These are phyloP conservation scores for Helicolenus hilgendorfi DNA, from an alignment of 2,797 vertebrate genomes.

Conservation along the genomic window DNA sequence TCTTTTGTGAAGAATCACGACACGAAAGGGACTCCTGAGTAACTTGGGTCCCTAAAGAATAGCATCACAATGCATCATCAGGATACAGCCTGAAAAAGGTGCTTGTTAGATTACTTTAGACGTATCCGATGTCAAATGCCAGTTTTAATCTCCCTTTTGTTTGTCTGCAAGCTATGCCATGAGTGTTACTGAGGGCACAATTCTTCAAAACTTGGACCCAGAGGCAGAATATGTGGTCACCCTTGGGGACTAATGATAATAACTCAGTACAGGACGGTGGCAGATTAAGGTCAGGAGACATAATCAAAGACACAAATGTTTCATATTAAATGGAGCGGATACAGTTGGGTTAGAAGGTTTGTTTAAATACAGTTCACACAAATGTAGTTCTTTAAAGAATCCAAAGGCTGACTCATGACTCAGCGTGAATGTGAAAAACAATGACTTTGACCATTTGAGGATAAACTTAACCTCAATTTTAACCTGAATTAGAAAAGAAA, in stretches of 20 bases:
- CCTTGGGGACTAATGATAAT: not conserved
- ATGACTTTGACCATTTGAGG: not conserved
- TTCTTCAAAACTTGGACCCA: conserved; percentile 24
- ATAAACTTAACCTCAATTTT: not conserved
- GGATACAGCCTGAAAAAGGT: conserved; percentile 57
- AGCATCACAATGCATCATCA: conserved; percentile 60
- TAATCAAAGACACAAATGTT: not conserved
- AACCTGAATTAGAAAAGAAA: not conserved
- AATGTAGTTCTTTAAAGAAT: not conserved
- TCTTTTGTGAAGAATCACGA: conserved; percentile 73
- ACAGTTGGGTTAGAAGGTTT: not conserved
- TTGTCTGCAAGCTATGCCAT: conserved; percentile 67
- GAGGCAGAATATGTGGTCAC: not conserved
- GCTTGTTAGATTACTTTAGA: conserved; percentile 70
- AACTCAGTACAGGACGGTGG: not conserved
- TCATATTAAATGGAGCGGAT: not conserved
- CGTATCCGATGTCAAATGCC: conserved; percentile 82
- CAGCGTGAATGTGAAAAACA: not conserved
- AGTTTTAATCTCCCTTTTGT: conserved; percentile 78
- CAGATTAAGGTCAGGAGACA: conserved; percentile 42
- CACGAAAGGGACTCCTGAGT: conserved; percentile 53
- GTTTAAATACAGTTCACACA: not conserved
- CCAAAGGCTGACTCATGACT: not conserved
- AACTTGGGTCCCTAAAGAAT: conserved; percentile 57
- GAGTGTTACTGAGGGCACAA: conserved; percentile 38